Percentiles rank a stretch among this genome's conserved stretches.
These are phyloP conservation scores for Euzophera pinguis DNA, from an alignment of 2,888 invertebrate species.

Conservation along the genomic window DNA sequence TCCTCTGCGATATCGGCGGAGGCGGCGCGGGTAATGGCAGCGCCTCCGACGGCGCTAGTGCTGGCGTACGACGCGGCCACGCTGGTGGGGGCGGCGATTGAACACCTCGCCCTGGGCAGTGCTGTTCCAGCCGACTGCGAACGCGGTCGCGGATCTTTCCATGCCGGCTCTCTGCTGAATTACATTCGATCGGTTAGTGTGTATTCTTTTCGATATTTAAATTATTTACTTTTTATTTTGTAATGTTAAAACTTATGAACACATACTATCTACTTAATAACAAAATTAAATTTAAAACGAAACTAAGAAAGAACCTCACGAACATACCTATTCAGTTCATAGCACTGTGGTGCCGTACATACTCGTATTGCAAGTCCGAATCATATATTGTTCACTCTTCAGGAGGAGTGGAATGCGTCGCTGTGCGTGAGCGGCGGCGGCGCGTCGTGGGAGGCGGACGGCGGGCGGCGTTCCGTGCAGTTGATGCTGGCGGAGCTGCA, in stretches of 20 bases:
- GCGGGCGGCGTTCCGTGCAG: conserved; percentile 39
- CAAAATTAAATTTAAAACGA: too few species aligned
- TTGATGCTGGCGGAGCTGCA: conserved; percentile 53
- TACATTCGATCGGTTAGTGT: conserved; percentile 54
- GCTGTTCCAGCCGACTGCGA: conserved; percentile 38
- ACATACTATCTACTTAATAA: too few species aligned
- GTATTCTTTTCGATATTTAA: too few species aligned
- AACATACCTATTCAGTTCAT: too few species aligned
- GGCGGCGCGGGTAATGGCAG: conserved; percentile 24
- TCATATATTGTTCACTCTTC: conserved; percentile 6
- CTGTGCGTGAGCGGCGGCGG: conserved; percentile 28
- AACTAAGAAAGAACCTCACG: too few species aligned
- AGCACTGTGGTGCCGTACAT: too few species aligned
- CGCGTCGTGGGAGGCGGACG: conserved; percentile 45
- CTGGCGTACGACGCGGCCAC: conserved; percentile 44
- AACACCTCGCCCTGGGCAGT: conserved; percentile 32
- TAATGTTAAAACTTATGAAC: too few species aligned
- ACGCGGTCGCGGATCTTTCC: conserved; percentile 49
- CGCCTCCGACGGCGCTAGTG: conserved; percentile 40
- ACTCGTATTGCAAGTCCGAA: too few species aligned
- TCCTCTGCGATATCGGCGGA: conserved; percentile 20
- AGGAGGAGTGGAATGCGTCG: conserved; percentile 32
- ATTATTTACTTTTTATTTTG: neutral
- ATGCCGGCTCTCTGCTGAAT: conserved; percentile 66
- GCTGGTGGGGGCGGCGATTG: conserved; percentile 33